phyloP scores from a whole-genome alignment of 2,888 invertebrate species.

The Caenorhabditis auriculariae region DNA sequence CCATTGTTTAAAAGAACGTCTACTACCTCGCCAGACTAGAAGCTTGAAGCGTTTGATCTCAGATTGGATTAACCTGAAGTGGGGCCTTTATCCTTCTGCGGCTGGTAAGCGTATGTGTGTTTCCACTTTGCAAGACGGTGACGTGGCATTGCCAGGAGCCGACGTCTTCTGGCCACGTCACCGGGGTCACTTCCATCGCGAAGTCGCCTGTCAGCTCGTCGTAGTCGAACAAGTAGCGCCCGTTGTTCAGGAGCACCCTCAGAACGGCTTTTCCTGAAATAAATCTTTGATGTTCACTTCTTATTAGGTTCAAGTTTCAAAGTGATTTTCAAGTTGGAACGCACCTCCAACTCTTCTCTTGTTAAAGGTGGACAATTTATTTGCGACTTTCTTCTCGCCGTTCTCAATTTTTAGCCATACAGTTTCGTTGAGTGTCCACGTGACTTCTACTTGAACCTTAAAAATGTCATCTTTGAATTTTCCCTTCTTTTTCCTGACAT shows the following conservation, averaged over 20 bases:
- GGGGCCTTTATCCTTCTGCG: constrained; percentile 39
- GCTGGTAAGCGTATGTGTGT: constrained; percentile 40
- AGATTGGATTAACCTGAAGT: no score
- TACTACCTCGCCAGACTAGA: no score
- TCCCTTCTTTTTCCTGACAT: constrained; percentile 13
- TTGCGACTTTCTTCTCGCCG: constrained; percentile 28
- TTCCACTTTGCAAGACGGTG: constrained; percentile 31
- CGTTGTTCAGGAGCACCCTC: constrained; percentile 36
- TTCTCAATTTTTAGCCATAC: constrained; percentile 48
- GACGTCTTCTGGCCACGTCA: constrained; percentile 25
- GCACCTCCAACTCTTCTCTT: constrained; percentile 38
- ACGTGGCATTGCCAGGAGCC: constrained; percentile 50
- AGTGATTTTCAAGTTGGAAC: constrained; percentile 9
- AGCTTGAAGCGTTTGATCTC: no score
- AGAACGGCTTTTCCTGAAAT: constrained; percentile 42
- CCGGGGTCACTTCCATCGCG: constrained; percentile 46
- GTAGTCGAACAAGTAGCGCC: constrained; percentile 47
- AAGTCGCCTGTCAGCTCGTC: constrained; percentile 51
- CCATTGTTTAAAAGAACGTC: no score
- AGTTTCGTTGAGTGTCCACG: constrained; percentile 48
- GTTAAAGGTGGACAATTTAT: constrained; percentile 35
- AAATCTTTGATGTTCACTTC: neutral
- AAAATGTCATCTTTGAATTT: constrained; percentile 4
- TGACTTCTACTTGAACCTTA: constrained; percentile 23
- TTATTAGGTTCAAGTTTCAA: neutral